Evolutionary conservation across 2,888 invertebrate genomes (phyloP).

Genomic region (Halictus quadricinctus): DNA sequence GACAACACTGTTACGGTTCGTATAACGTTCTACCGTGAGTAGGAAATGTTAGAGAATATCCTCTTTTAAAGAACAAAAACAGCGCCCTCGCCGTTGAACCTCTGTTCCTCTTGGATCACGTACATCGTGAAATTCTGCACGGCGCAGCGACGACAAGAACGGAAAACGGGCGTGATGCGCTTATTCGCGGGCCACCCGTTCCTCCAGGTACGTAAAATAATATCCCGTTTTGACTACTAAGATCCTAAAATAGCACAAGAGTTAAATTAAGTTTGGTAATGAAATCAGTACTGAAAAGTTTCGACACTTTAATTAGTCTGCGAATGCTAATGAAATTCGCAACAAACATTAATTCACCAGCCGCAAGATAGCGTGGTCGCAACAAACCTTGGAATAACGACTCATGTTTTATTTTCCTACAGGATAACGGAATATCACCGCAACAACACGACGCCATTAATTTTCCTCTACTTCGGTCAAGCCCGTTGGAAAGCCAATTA

Average conservation of each 20-base stretch:
- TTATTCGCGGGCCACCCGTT: constrained; percentile 55
- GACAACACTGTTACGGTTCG: background rate
- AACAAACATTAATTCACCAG: background rate
- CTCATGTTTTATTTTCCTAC: constrained; percentile 28
- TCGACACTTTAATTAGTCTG: too few species aligned
- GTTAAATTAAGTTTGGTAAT: background rate
- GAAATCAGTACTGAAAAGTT: too few species aligned
- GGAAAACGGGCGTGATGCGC: constrained; percentile 71
- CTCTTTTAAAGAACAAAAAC: constrained; percentile 84
- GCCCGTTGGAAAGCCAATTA: constrained; percentile 79
- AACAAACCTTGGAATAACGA: background rate
- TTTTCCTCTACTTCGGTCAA: constrained; percentile 75
- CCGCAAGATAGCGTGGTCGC: background rate
- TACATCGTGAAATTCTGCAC: constrained; percentile 82
- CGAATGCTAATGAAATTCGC: background rate
- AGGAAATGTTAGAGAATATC: constrained; percentile 1
- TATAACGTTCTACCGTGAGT: background rate
- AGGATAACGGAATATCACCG: constrained; percentile 79
- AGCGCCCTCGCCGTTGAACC: constrained; percentile 88
- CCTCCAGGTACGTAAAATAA: constrained; percentile 32
- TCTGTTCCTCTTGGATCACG: constrained; percentile 85
- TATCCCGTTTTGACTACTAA: background rate
- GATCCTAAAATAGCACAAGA: background rate
- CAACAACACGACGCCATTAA: constrained; percentile 69
- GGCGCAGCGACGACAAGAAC: constrained; percentile 78